A percentile compares a stretch with the other conserved stretches of the same genome.
phyloP scores from a whole-genome alignment of 1,140 invertebrate species.

The Pararge aegeria region DNA sequence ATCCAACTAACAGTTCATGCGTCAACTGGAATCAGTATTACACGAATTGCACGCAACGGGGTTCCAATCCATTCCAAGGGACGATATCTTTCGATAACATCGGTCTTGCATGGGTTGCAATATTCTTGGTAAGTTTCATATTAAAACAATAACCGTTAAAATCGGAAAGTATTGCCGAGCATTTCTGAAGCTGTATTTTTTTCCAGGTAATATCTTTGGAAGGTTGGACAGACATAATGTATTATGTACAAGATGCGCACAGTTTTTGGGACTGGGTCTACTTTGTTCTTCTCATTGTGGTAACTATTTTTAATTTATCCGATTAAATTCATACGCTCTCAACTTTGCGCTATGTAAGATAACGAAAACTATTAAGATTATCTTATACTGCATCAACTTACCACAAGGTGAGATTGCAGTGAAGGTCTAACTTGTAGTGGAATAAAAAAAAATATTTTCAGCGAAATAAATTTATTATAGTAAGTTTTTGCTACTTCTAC shows the following conservation, averaged over 20 bases:
- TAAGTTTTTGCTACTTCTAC: no score
- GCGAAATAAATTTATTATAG: no score
- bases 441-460: no score
- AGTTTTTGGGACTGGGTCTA: conserved; percentile 99
- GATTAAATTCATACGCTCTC: background rate
- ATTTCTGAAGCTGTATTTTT: conserved; percentile 32
- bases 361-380: no score
- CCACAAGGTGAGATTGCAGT: no score
- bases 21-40: conserved; percentile 99
- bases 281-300: conserved; percentile 99
- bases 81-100: conserved; percentile 99
- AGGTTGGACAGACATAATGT: conserved; percentile 99
- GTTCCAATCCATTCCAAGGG: conserved; percentile 98
- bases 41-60: conserved; percentile 94
- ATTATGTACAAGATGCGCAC: conserved; percentile 99
- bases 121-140: conserved; percentile 94
- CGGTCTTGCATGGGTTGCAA: conserved; percentile 99
- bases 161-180: background rate
- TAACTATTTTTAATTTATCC: conserved; percentile 79
- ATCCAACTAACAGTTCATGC: conserved; percentile 85
- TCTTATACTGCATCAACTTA: no score
- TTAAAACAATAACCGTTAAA: no score
- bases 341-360: no score
- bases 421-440: no score
- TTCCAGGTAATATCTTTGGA: conserved; percentile 91